These are phyloP conservation scores for Antennarius maculatus DNA, from an alignment of 2,797 vertebrate species.

Conservation along the genomic window DNA sequence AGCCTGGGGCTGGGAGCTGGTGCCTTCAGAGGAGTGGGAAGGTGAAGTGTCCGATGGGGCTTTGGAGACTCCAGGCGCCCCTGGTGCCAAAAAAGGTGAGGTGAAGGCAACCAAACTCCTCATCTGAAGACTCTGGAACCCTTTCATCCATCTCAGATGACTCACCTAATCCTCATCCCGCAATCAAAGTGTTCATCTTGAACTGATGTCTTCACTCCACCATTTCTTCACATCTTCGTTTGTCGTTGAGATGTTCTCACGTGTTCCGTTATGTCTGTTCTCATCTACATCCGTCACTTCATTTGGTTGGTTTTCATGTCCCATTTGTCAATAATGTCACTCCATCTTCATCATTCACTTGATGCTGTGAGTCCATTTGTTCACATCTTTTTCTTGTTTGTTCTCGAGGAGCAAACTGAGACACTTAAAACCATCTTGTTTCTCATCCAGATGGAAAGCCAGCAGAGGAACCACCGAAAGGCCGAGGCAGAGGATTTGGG, in stretches of 20 bases:
- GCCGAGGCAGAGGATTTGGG: slow-evolving; percentile 89
- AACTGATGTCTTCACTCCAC: slow-evolving; percentile 18
- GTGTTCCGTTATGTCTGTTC: slow-evolving; percentile 9
- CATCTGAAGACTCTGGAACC: slow-evolving; percentile 57
- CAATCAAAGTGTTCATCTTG: slow-evolving; percentile 13
- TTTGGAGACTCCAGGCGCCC: slow-evolving; percentile 83
- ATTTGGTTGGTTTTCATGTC: not conserved
- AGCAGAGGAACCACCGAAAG: slow-evolving; percentile 87
- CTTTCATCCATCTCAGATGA: slow-evolving; percentile 54
- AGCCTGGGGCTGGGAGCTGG: slow-evolving; percentile 80
- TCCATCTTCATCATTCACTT: slow-evolving; percentile 27
- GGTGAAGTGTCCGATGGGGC: slow-evolving; percentile 66
- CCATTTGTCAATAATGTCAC: not conserved
- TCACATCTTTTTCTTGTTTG: slow-evolving; percentile 13
- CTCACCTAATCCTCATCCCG: slow-evolving; percentile 61
- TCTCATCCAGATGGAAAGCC: slow-evolving; percentile 90
- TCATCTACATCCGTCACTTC: not conserved
- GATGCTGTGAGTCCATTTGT: not conserved
- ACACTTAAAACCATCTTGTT: slow-evolving; percentile 40
- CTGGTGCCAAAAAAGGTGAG: slow-evolving; percentile 88
- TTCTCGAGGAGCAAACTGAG: not conserved
- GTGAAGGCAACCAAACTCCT: slow-evolving; percentile 58
- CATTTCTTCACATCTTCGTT: slow-evolving; percentile 18
- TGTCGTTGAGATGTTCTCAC: not conserved
- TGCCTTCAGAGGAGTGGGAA: slow-evolving; percentile 79